Base-by-base conservation (phyloP, 92 coral and sea anemone genomes). In the Chrysogorgia sp. region DNA sequence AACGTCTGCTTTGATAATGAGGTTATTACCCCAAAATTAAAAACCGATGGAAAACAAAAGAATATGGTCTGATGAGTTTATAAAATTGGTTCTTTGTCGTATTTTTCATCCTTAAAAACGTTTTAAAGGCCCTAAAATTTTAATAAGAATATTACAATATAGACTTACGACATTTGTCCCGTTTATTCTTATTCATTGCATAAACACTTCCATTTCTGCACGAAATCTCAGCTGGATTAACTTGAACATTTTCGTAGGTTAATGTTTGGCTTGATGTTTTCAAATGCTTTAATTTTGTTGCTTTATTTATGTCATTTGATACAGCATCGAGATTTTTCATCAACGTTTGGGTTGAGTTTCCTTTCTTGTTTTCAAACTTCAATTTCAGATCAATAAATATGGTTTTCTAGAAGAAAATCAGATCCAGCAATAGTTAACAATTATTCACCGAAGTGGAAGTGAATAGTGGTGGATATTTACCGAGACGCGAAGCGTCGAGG, bases 161-260 rank as follows among this genome's bases (percentile, higher is more conserved):
- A 19, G 33, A 92, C 97, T 79, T 82, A 92, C 97, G 93, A 47
- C 97, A 92, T 86, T 81, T 79, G 22, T 74, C 61, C 0, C 2
- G 14, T 43, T 82, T 77, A n/a, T 31, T 21, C 17, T 58, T 74
- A 74, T 91, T 89, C 81, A 91, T 86, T 26, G 86, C 97, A 53
- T 47, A 82, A 20, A 91, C 90, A 34, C 82, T 74, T 35, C 97
- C 97, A 60, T 91, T 85, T 57, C 59, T 23, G 35, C 99, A 96
- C 7, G 85, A 81, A 10, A 86, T 80, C 68, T 52, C 68, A 2
- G 89, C 86, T 13, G 84, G 65, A n/a, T 81, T 76, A 19, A 82
- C 77, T 0, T 40, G 34, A 13, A 91, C 77, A 17, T 29, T 43
- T 35, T 81, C 50, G 33, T 53, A 53, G 12, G 48, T 53, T 25